phyloP scores from a whole-genome alignment of 2,888 invertebrate genomes.

The Idaea dimidiata region DNA sequence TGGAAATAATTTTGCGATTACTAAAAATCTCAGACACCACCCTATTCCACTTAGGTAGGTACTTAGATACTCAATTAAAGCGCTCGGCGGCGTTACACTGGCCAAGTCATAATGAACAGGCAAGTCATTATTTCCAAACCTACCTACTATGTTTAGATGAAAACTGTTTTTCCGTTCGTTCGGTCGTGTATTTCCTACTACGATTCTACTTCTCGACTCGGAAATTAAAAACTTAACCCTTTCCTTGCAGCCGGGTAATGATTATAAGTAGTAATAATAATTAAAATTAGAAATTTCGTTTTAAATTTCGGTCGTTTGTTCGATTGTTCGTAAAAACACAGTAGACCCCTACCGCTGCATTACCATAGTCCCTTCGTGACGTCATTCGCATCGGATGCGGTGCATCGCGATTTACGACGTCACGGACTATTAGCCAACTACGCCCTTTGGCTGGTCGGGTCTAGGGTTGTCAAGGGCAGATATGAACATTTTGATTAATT shows the following conservation, averaged over 20 bases:
- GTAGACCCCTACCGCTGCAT: background rate
- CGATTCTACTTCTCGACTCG: too few species aligned
- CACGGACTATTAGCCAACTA: conserved; percentile 51
- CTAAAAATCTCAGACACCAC: too few species aligned
- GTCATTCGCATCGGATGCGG: conserved; percentile 33
- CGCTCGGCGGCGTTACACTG: background rate
- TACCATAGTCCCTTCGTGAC: conserved; percentile 27
- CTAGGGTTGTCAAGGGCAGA: conserved; percentile 12
- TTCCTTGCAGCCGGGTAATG: too few species aligned
- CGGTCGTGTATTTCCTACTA: too few species aligned
- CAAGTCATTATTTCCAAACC: background rate
- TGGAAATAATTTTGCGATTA: too few species aligned
- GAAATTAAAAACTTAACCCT: too few species aligned
- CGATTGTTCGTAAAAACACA: too few species aligned
- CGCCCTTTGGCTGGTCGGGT: conserved; percentile 21
- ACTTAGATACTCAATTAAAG: background rate
- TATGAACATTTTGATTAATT: conserved; percentile 8
- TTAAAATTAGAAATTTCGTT: too few species aligned
- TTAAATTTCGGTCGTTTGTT: too few species aligned
- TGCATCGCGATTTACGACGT: conserved; percentile 54
- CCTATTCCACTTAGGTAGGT: too few species aligned
- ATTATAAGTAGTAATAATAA: too few species aligned
- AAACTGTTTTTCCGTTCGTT: background rate
- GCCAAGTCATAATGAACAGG: background rate
- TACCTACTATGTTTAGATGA: too few species aligned